phyloP scores from a whole-genome alignment of 1,140 invertebrate species.

The Cherax quadricarinatus region DNA sequence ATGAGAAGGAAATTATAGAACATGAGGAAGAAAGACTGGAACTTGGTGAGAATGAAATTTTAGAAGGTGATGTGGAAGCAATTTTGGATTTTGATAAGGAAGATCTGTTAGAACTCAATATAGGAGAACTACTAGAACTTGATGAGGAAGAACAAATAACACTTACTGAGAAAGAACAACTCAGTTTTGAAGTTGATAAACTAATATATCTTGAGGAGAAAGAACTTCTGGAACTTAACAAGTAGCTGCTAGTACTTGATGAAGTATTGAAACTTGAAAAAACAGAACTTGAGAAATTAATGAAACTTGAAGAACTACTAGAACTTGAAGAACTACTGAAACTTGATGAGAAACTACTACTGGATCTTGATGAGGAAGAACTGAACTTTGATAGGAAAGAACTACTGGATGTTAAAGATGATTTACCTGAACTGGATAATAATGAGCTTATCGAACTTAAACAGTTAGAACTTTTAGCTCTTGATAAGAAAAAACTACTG shows the following conservation, averaged over 20 bases:
- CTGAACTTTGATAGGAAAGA: background rate
- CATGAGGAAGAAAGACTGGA: background rate
- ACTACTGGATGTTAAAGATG: too few relatives aligned
- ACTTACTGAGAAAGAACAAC: background rate
- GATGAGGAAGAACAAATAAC: background rate
- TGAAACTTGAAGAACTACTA: background rate
- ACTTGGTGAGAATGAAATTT: background rate
- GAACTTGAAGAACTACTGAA: background rate
- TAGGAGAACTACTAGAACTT: background rate
- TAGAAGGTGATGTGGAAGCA: background rate
- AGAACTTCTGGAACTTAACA: background rate
- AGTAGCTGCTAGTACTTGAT: background rate
- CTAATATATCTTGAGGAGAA: background rate
- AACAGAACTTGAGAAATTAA: background rate
- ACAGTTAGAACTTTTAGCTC: too few relatives aligned
- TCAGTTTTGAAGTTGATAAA: background rate
- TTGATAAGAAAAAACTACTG: too few relatives aligned
- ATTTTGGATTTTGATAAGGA: background rate
- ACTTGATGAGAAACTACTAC: background rate
- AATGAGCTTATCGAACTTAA: too few relatives aligned
- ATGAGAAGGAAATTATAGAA: background rate
- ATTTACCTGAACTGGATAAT: too few relatives aligned
- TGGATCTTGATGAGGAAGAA: slow-evolving; percentile 1
- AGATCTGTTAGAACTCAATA: background rate
- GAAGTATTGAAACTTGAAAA: background rate